Evolutionary conservation across 2,888 invertebrate genomes (phyloP).

Genomic region (Hedychridium roseum): DNA sequence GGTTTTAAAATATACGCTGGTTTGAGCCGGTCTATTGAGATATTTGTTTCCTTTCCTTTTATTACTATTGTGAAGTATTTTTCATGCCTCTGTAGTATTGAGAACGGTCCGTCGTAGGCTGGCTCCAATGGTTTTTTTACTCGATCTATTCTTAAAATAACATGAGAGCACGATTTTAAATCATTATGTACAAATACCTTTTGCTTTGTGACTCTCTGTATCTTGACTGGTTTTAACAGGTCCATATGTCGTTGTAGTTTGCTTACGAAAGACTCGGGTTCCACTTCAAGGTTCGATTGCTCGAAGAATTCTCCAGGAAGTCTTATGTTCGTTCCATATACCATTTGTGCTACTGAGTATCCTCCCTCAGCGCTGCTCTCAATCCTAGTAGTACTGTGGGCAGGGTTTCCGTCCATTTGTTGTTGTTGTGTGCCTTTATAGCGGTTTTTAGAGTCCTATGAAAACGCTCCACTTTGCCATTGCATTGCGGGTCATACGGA

Average conservation of each 20-base stretch:
- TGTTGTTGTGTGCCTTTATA: constrained; percentile 20
- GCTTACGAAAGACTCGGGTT: constrained; percentile 8
- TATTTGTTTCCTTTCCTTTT: background rate
- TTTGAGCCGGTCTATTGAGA: constrained; percentile 12
- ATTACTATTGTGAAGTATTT: constrained; percentile 7
- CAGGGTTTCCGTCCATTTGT: constrained; percentile 28
- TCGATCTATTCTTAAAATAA: constrained; percentile 11
- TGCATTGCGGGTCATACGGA: constrained; percentile 33
- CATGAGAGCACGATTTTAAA: constrained; percentile 18
- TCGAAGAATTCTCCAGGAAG: constrained; percentile 28
- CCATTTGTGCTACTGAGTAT: constrained; percentile 28
- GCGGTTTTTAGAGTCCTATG: constrained; percentile 39
- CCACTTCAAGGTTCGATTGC: background rate
- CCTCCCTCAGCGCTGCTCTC: constrained; percentile 24
- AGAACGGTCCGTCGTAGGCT: constrained; percentile 17
- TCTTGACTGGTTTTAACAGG: constrained; percentile 8
- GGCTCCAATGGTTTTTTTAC: constrained; percentile 16
- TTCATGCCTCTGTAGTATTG: constrained; percentile 9
- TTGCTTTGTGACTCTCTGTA: constrained; percentile 13
- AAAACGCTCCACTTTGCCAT: constrained; percentile 39
- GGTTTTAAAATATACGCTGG: constrained; percentile 3
- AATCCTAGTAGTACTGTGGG: constrained; percentile 34
- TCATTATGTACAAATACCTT: constrained; percentile 16
- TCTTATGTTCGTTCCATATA: constrained; percentile 29
- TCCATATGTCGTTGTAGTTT: constrained; percentile 11